Base-by-base conservation (phyloP, 2,888 invertebrate species). In the Lasioglossum pauxillum region DNA sequence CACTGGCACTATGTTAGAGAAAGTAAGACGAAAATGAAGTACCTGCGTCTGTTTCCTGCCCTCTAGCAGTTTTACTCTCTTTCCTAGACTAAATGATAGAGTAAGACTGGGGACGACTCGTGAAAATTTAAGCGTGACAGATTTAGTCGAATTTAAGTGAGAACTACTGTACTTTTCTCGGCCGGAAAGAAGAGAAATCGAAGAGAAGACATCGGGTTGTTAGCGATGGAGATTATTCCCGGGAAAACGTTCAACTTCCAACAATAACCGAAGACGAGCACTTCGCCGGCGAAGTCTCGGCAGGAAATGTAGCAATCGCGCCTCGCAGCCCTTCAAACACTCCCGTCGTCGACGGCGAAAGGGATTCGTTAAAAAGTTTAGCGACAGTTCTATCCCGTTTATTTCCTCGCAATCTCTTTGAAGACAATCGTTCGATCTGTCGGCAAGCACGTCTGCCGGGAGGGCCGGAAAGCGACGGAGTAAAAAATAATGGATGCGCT, bases 331-430 rank as follows among this genome's bases (percentile, higher is more conserved):
- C 85, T 80, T 78, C n/a, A 72, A 75, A 71, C 38, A n/a, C 23
- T 38, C 78, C 35, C 71, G 57, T 67, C 77, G 64, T 74, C 79
- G 64, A 74, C 49, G 78, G 75, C 83, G 71, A 88, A 89, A 88
- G 82, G 80, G 86, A 88, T 86, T 89, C 90, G 90, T 89, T 89
- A 89, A 89, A 86, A 89, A 89, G 89, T 89, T 89, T 89, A 90
- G 90, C 90, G 90, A 90, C 90, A 88, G 71, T 83, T 84, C 76
- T 69, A 53, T 71, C 60, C 85, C 88, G 80, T 86, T 84, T 85
- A 84, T 85, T 89, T 88, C 81, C 84, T 88, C 84, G 82, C 80
- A 81, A 89, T 78, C 90, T 88, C 87, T 84, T 85, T 78, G 78
- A 83, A 80, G 88, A 82, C 86, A 86, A 90, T 89, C 84, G 88